A percentile compares a stretch with the other conserved stretches of the same genome.
phyloP scores from a whole-genome alignment of 2,888 invertebrate species.

The Trilocha varians region DNA sequence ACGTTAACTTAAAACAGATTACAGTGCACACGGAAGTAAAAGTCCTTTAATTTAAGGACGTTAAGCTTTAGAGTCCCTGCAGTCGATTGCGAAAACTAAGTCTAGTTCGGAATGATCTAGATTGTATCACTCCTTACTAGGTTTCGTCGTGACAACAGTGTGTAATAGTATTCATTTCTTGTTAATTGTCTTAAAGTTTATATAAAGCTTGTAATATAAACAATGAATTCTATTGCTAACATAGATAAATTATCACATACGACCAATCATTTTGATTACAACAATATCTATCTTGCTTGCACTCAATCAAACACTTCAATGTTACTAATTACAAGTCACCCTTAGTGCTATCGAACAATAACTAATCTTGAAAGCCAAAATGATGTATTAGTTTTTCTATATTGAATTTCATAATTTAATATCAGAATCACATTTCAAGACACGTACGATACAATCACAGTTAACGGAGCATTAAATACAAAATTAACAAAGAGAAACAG shows the following conservation, averaged over 20 bases:
- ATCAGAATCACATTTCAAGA: background rate
- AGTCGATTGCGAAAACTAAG: slow-evolving; percentile 34
- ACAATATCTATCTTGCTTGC: too few species aligned
- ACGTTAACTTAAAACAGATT: slow-evolving; percentile 25
- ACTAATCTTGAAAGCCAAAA: background rate
- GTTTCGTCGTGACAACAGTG: background rate
- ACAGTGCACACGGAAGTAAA: slow-evolving; percentile 45
- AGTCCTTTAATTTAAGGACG: slow-evolving; percentile 48
- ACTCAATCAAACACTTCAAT: too few species aligned
- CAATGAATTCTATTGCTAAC: too few species aligned
- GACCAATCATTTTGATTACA: too few species aligned
- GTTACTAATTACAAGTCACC: too few species aligned
- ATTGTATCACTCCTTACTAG: background rate
- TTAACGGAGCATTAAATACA: background rate
- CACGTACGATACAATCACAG: too few species aligned
- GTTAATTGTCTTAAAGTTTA: background rate
- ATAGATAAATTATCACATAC: too few species aligned
- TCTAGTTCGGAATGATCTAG: slow-evolving; percentile 11
- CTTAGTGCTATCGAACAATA: too few species aligned
- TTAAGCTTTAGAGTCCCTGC: slow-evolving; percentile 23
- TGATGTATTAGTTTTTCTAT: background rate
- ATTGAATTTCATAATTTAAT: background rate
- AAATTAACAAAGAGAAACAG: background rate
- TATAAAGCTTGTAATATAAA: background rate
- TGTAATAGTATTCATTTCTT: background rate